These are phyloP conservation scores for Plemyria rubiginata DNA, from an alignment of 2,888 invertebrate species.

Conservation along the genomic window DNA sequence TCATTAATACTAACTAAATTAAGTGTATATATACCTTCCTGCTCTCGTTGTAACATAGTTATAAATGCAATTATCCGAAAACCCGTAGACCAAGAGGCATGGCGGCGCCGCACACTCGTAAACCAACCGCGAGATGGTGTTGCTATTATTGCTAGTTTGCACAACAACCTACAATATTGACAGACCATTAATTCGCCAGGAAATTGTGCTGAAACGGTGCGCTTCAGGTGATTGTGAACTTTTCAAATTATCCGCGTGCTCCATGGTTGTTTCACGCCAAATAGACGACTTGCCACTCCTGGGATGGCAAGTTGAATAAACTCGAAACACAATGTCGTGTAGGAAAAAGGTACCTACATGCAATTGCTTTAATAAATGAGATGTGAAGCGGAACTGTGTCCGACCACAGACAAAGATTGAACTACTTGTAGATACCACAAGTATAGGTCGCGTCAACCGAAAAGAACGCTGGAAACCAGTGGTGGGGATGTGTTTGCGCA, in stretches of 20 bases:
- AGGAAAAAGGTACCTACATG: background rate
- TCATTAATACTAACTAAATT: no score
- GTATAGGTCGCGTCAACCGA: no score
- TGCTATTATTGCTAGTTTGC: constrained; percentile 77
- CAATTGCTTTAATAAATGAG: no score
- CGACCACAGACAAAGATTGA: no score
- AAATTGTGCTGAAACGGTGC: constrained; percentile 82
- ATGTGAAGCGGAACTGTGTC: no score
- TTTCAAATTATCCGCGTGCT: constrained; percentile 82
- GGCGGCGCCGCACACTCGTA: constrained; percentile 65
- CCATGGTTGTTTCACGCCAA: constrained; percentile 73
- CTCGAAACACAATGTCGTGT: constrained; percentile 21
- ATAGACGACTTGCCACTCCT: constrained; percentile 55
- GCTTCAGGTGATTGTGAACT: constrained; percentile 82
- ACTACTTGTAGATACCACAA: no score
- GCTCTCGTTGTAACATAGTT: no score
- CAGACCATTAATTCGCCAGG: constrained; percentile 84
- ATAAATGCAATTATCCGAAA: no score
- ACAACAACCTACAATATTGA: constrained; percentile 81
- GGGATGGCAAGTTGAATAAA: constrained; percentile 54
- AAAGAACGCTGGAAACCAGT: no score
- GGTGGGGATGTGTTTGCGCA: no score
- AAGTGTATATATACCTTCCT: no score
- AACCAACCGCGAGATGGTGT: constrained; percentile 74
- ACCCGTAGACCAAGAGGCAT: background rate